These are phyloP conservation scores for Zaprionus capensis DNA, from an alignment of 1,140 invertebrate species.

Conservation along the genomic window DNA sequence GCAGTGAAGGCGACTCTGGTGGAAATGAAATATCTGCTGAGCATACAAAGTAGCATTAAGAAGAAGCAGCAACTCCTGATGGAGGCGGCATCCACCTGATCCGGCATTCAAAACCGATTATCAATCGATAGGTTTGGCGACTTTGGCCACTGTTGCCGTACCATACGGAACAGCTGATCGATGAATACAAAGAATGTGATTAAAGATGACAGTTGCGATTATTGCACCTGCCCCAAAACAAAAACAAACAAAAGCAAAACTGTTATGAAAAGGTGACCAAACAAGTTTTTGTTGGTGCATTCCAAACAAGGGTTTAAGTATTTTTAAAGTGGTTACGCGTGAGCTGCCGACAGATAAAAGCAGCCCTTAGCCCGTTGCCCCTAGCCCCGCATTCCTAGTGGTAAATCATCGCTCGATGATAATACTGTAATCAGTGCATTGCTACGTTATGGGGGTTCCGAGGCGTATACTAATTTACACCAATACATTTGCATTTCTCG, in stretches of 20 bases:
- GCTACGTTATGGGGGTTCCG: not conserved
- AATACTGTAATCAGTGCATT: conserved; percentile 24
- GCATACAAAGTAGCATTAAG: conserved; percentile 91
- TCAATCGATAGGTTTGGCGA: conserved; percentile 34
- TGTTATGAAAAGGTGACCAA: not conserved
- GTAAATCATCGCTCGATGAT: conserved; percentile 19
- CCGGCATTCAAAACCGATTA: not conserved
- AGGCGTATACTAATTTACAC: not conserved
- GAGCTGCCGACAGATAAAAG: conserved; percentile 6
- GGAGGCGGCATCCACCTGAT: conserved; percentile 25
- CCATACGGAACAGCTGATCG: conserved; percentile 6
- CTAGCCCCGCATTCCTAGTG: conserved; percentile 13
- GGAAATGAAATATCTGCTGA: conserved; percentile 93
- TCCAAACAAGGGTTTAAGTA: no score
- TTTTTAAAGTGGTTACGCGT: not conserved
- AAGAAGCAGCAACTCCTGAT: conserved; percentile 82
- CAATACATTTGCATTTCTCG: not conserved
- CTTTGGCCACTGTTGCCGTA: not conserved
- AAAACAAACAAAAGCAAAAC: conserved; percentile 5
- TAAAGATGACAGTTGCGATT: conserved; percentile 3
- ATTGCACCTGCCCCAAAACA: conserved; percentile 6
- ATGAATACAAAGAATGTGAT: conserved; percentile 12
- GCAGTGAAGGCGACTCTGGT: conserved; percentile 87
- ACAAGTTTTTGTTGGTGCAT: conserved; percentile 19
- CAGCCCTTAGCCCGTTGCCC: conserved; percentile 1